These are phyloP conservation scores for western clawed frog (Xenopus tropicalis) DNA, from an alignment of 2,113 vertebrate genomes.

Conservation along the genomic window DNA sequence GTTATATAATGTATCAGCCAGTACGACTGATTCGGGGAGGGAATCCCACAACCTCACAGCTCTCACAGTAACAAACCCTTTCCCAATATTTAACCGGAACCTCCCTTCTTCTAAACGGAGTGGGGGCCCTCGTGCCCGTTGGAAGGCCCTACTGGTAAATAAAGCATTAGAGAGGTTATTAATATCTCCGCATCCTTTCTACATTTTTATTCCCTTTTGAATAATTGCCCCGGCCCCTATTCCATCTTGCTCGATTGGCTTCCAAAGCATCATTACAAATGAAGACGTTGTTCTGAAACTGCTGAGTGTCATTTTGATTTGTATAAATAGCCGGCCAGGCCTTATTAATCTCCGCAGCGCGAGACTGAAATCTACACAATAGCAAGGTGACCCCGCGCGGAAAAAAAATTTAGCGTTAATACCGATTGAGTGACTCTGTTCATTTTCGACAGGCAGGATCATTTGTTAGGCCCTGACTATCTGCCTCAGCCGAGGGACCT, in stretches of 20 bases:
- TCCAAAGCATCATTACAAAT: constrained; percentile 23
- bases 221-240: constrained; percentile 22
- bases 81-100: too few relatives aligned
- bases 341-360: constrained; percentile 22
- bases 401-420: constrained; percentile 28
- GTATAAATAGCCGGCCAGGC: constrained; percentile 7
- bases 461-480: constrained; percentile 26
- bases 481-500: constrained; percentile 8
- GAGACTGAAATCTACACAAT: constrained; percentile 21
- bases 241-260: constrained; percentile 17
- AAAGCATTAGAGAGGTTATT: too few relatives aligned
- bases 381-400: constrained; percentile 33
- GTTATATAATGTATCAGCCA: too few relatives aligned
- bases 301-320: constrained; percentile 9
- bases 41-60: too few relatives aligned
- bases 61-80: too few relatives aligned
- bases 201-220: not conserved
- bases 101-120: too few relatives aligned
- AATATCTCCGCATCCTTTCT: too few relatives aligned
- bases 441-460: constrained; percentile 13
- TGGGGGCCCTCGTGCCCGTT: too few relatives aligned
- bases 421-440: constrained; percentile 36
- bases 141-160: too few relatives aligned
- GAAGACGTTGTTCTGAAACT: not conserved
- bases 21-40: too few relatives aligned